phyloP scores from a whole-genome alignment of 1,140 invertebrate genomes.

The Oncopodura yosiiana region DNA sequence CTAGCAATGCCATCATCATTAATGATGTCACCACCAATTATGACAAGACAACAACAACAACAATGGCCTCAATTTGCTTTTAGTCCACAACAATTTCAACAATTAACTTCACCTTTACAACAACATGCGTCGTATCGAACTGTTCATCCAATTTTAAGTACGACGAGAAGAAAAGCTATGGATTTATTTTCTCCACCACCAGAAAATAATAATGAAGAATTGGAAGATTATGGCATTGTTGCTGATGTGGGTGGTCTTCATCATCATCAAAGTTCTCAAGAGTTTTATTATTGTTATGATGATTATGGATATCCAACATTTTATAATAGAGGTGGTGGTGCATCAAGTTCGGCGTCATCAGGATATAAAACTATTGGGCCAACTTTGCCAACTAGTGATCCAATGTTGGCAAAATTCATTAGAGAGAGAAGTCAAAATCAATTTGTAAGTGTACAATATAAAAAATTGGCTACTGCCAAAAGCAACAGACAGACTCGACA shows the following conservation, averaged over 20 bases:
- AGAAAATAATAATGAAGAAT: too few relatives aligned
- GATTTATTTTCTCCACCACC: not conserved
- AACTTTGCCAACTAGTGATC: constrained; percentile 14
- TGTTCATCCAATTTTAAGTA: not conserved
- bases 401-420: constrained; percentile 23
- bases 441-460: too few relatives aligned
- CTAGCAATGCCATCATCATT: too few relatives aligned
- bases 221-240: not conserved
- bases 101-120: not conserved
- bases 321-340: constrained; percentile 7
- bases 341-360: constrained; percentile 19
- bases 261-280: not conserved
- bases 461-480: too few relatives aligned
- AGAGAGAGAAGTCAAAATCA: constrained; percentile 16
- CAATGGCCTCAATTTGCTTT: too few relatives aligned
- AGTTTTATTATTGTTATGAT: not conserved
- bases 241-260: not conserved
- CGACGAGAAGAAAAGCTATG: not conserved
- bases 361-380: constrained; percentile 28
- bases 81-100: not conserved
- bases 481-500: too few relatives aligned
- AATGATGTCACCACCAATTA: too few relatives aligned
- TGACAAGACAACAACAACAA: too few relatives aligned
- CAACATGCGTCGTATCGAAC: not conserved
- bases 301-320: not conserved